Conservation (phyloP, 2,113 vertebrate genomes). For the Azemiops feae region DNA sequence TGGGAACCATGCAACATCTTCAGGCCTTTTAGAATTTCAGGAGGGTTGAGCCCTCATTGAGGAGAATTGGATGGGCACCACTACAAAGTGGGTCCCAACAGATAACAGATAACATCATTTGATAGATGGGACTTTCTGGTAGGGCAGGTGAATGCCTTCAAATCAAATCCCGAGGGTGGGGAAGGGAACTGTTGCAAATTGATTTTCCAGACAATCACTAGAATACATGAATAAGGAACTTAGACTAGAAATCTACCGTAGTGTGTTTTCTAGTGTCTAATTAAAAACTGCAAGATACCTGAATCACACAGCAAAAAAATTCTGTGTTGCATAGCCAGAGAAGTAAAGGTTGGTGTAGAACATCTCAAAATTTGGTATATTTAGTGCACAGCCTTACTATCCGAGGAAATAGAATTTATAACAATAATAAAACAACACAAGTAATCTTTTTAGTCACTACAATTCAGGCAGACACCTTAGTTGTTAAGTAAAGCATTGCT, state of each 20-base stretch:
- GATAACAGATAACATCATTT: neutral
- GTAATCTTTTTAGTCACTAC: neutral
- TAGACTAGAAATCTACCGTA: neutral
- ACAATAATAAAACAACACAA: neutral
- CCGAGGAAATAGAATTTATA: neutral
- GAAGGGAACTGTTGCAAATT: neutral
- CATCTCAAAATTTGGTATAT: neutral
- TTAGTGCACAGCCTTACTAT: neutral
- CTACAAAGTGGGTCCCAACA: neutral
- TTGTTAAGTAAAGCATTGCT: neutral
- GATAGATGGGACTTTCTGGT: neutral
- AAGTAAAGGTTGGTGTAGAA: neutral
- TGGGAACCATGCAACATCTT: neutral
- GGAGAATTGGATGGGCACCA: neutral
- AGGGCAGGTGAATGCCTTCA: neutral
- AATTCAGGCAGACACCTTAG: neutral
- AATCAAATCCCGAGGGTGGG: neutral
- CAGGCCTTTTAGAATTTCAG: neutral
- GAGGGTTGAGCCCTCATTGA: neutral
- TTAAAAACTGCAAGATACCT: neutral
- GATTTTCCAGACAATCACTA: neutral
- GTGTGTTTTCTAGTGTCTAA: neutral
- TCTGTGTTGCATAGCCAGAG: neutral
- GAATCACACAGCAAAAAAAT: neutral
- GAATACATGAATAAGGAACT: neutral